These are phyloP conservation scores for Polyommatus iphigenia DNA, from an alignment of 2,888 invertebrate genomes.

Conservation along the genomic window DNA sequence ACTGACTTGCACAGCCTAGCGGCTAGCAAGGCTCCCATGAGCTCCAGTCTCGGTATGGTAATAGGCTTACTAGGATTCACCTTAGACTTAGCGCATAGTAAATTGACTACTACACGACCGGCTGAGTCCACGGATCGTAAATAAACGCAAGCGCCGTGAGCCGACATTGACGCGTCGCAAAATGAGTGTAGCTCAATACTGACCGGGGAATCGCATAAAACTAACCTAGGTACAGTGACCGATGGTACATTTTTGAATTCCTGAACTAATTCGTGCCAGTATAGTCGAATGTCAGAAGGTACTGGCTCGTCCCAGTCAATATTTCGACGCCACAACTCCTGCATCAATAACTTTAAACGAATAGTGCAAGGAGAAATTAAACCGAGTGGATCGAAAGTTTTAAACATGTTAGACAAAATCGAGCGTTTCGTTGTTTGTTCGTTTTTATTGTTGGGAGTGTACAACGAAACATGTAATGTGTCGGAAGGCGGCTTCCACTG, in stretches of 20 bases:
- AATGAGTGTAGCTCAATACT: too few relatives aligned
- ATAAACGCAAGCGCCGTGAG: too few relatives aligned
- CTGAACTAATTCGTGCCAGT: conserved; percentile 36
- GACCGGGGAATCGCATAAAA: too few relatives aligned
- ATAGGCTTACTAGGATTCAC: too few relatives aligned
- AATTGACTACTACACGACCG: too few relatives aligned
- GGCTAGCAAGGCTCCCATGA: too few relatives aligned
- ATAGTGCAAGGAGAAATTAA: conserved; percentile 38
- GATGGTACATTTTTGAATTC: conserved; percentile 24
- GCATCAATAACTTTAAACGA: too few relatives aligned
- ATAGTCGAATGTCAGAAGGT: conserved; percentile 35
- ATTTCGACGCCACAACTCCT: conserved; percentile 32
- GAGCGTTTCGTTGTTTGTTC: conserved; percentile 33
- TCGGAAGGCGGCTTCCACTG: conserved; percentile 40
- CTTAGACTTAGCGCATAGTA: too few relatives aligned
- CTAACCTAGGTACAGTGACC: conserved; percentile 37
- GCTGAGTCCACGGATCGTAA: too few relatives aligned
- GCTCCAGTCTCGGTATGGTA: too few relatives aligned
- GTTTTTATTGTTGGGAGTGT: conserved; percentile 19
- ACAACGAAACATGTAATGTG: conserved; percentile 36
- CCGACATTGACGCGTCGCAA: too few relatives aligned
- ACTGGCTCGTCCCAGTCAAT: conserved; percentile 43
- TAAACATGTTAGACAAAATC: conserved; percentile 41
- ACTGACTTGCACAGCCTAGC: too few relatives aligned
- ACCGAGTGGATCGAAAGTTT: conserved; percentile 43